phyloP scores from a whole-genome alignment of 2,113 vertebrate species.

The Seriola aureovittata region DNA sequence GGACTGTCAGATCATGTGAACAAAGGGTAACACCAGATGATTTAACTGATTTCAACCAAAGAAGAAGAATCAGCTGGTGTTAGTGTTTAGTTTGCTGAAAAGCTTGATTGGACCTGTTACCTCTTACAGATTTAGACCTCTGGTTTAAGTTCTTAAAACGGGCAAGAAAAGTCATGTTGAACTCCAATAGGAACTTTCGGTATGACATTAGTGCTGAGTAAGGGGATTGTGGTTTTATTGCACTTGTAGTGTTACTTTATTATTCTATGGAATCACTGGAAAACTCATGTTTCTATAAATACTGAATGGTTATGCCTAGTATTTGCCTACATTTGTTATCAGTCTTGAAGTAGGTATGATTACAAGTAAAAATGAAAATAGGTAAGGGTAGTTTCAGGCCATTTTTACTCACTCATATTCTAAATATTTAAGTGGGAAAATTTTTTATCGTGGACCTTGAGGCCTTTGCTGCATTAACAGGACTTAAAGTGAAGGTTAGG shows the following conservation, averaged over 20 bases:
- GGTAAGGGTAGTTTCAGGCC: not conserved
- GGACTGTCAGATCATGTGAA: conserved; percentile 4
- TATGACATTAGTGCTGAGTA: not conserved
- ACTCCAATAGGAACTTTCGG: not conserved
- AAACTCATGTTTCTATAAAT: not conserved
- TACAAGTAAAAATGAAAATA: not conserved
- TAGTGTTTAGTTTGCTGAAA: not conserved
- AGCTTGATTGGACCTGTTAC: not conserved
- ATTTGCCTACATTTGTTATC: not conserved
- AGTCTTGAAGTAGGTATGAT: not conserved
- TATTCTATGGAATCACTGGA: not conserved
- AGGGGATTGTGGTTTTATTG: not conserved
- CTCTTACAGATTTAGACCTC: not conserved
- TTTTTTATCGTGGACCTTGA: not conserved
- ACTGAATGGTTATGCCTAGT: not conserved
- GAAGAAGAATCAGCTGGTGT: not conserved
- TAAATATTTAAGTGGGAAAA: conserved; percentile 1
- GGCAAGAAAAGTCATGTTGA: not conserved
- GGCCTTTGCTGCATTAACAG: not conserved
- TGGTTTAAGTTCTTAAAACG: not conserved
- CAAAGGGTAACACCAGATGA: not conserved
- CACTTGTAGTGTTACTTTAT: not conserved
- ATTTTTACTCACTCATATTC: not conserved
- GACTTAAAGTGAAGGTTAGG: not conserved
- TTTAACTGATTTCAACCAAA: not conserved